A percentile compares a stretch with the other conserved stretches of the same genome.
Conservation (phyloP, 2,113 vertebrate genomes). For the Acinonyx jubatus region DNA sequence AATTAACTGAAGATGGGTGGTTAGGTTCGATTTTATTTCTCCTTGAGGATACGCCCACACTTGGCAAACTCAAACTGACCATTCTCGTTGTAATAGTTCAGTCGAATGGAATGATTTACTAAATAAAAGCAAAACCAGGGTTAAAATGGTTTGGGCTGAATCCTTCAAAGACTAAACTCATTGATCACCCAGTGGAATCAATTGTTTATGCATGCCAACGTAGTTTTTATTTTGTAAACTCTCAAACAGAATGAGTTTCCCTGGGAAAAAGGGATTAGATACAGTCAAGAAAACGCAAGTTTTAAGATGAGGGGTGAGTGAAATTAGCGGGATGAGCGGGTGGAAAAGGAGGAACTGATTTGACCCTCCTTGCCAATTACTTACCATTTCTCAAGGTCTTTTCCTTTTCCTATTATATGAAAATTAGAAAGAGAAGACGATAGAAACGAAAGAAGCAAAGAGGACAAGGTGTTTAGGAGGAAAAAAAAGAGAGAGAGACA, state of each 20-base stretch:
- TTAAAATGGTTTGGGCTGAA: background rate
- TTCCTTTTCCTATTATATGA: background rate
- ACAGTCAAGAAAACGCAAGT: background rate
- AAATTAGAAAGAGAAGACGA: background rate
- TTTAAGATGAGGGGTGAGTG: background rate
- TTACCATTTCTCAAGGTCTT: background rate
- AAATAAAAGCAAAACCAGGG: background rate
- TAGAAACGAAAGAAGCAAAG: background rate
- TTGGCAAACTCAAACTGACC: background rate
- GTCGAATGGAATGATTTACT: background rate
- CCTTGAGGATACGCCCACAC: background rate
- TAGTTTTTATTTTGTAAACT: slow-evolving; percentile 6
- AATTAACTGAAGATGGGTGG: background rate
- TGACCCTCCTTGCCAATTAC: background rate
- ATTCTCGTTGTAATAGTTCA: background rate
- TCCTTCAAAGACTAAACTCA: slow-evolving; percentile 25
- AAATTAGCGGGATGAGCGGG: background rate
- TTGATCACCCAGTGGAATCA: background rate
- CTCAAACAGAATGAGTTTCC: slow-evolving; percentile 4
- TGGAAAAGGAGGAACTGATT: background rate
- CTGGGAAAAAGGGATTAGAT: background rate
- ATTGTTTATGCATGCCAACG: background rate
- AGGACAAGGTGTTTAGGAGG: background rate
- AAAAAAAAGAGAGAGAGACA: background rate
- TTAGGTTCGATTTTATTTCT: slow-evolving; percentile 6